Evolutionary conservation across 1,140 invertebrate species (phyloP), one percentile per base, ranked within the genome.

Genomic region (Drosophila ercepeae): DNA sequence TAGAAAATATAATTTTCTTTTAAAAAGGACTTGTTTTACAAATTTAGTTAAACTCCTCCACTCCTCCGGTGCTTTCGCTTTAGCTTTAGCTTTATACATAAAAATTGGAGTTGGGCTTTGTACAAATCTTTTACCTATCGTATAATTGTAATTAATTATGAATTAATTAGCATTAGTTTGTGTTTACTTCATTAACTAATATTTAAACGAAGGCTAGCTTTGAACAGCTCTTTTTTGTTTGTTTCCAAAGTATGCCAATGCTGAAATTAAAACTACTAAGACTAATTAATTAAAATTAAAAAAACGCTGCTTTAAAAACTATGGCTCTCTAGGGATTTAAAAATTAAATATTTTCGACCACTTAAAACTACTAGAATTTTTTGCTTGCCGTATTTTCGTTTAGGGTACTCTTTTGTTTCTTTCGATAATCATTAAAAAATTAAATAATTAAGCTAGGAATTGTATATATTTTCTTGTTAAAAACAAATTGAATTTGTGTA

Each of bases 21-120:
- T 4, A 51, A 67, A 84, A 75, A 57, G 74, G 53, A n/a, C 60
- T 71, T 67, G 48, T 75, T 39, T 79, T 79, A 79, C 60, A 72
- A 42, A 42, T 73, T 64, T 73, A 64, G 50, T 50, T 63, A 51
- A 74, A 74, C 57, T 72, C 36, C 14, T 16, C 6, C 36, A 4
- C 36, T 58, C 51, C 45, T 73, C 45, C 57, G n/a, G n/a, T 51
- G 14, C 58, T 27, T 7, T 7, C 23, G 41, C 48, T 41, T n/a
- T n/a, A n/a, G 48, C 27, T 53, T 51, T 73, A 45, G 49, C 36
- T 63, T 86, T 88, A 61, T 81, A 81, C 77, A 88, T 88, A 77
- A 58, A 88, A 81, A 86, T 86, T 86, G 82, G 81, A 88, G 81
- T 88, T 77, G 76, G 82, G 63, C 82, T 86, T 86, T 86, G 81